Evolutionary conservation across 2,113 vertebrate genomes (phyloP), one percentile per base, ranked within the genome.

Genomic region (Misgurnus anguillicaudatus): DNA sequence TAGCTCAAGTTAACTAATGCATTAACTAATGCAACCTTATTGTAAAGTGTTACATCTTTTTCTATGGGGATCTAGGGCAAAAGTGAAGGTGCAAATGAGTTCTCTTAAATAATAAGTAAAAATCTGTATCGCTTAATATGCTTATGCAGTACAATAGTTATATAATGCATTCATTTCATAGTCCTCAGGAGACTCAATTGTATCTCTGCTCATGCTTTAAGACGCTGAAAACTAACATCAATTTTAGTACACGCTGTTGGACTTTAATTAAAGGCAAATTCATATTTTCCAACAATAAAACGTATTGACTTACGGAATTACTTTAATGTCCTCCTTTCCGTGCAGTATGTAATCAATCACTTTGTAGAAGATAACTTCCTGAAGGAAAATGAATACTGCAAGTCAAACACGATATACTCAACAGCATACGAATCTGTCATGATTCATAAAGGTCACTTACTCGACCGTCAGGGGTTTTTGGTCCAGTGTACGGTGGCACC

Each of bases 281-380:
- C n/a, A 75, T 41, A 58, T 47, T 47, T 48, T 51, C 24, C 51
- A 72, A 13, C 21, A 21, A 77, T 77, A 61, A 81, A 78, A 53
- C 31, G 36, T 1, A 19, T 39, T 45, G 48, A 92, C 93, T 93
- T 77, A 94, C 93, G 93, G 90, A 74, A 94, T 92, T 82, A 94
- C 93, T 92, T 94, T 94, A 82, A 94, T 94, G 81, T 94, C 93
- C 70, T 94, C 93, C 83, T 94, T 94, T 51, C 93, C 93, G 14
- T 94, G 93, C 1, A 94, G 88, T 77, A 94, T 93, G 83, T 94
- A 94, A 85, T 94, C 92, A 36, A 94, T 94, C 82, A 91, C 67
- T 85, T 94, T 94, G 90, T 94, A 94, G 86, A 94, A 94, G 75
- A 84, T 85, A 1, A 94, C 80, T 92, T 94, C 92, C 93, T 94